These are phyloP conservation scores for Ceyx cyanopectus DNA, from an alignment of 2,113 vertebrate species.

Conservation along the genomic window DNA sequence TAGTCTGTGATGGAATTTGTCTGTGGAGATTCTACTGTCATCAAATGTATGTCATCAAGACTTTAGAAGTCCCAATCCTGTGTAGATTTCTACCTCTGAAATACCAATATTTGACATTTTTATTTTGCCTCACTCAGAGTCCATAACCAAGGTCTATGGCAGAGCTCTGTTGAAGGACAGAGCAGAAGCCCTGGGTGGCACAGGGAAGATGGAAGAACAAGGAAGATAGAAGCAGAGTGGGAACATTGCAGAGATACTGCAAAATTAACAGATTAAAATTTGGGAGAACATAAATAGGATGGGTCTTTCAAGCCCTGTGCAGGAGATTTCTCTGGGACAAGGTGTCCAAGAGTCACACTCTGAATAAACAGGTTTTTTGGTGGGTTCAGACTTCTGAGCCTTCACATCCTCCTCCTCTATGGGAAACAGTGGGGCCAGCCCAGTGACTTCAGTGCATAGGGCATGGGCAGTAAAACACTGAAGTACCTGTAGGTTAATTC, in stretches of 20 bases:
- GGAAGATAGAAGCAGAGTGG: background rate
- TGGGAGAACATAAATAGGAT: background rate
- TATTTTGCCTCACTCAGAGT: no score
- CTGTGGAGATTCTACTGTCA: background rate
- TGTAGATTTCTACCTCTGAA: background rate
- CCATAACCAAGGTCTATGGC: background rate
- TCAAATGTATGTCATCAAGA: background rate
- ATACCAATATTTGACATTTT: no score
- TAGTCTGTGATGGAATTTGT: background rate
- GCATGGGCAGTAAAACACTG: background rate
- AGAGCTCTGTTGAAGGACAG: background rate
- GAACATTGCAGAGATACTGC: background rate
- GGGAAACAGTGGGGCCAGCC: background rate
- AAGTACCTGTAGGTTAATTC: background rate
- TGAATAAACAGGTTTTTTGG: background rate
- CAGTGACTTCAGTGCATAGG: background rate
- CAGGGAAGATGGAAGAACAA: fast-evolving
- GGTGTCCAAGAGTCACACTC: background rate
- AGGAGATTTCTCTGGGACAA: background rate
- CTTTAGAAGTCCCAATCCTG: background rate
- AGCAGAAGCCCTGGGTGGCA: background rate
- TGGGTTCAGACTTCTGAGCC: fast-evolving
- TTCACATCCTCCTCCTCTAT: background rate
- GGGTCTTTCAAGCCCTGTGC: background rate
- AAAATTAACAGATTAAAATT: background rate